A percentile compares a stretch with the other conserved stretches of the same genome.
phyloP scores from a whole-genome alignment of 2,797 vertebrate species.

The Phoeniculus purpureus region DNA sequence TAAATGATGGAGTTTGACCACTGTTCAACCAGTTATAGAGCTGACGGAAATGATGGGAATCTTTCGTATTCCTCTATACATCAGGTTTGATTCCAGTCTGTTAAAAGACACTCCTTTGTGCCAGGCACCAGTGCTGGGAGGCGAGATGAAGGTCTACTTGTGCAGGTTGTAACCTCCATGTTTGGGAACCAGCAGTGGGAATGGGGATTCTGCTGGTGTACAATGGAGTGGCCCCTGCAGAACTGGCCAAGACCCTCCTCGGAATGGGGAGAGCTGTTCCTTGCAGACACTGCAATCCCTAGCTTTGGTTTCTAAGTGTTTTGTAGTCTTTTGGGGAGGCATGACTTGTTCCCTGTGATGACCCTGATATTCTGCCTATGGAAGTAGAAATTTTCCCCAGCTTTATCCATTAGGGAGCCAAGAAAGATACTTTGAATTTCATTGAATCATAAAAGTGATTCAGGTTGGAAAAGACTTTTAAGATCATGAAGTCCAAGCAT shows the following conservation, averaged over 20 bases:
- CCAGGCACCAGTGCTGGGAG: not conserved
- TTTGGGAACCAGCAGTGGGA: not conserved
- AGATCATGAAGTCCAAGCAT: too few relatives aligned
- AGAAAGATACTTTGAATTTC: accelerated
- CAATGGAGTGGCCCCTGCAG: accelerated
- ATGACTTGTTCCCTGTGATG: not conserved
- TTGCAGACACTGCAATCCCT: not conserved
- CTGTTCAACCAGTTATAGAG: not conserved
- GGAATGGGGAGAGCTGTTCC: not conserved
- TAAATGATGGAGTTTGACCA: not conserved
- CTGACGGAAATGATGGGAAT: not conserved
- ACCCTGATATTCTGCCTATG: too few relatives aligned
- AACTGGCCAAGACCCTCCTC: not conserved
- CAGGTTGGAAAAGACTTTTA: too few relatives aligned
- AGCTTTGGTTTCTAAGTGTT: not conserved
- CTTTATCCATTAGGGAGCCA: not conserved
- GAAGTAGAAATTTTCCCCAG: not conserved
- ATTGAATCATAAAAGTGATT: not conserved
- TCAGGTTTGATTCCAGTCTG: not conserved
- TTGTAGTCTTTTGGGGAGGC: not conserved
- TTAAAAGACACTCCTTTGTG: not conserved
- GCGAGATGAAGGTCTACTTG: not conserved
- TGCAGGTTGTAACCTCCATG: not conserved
- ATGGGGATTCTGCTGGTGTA: not conserved
- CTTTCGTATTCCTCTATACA: not conserved